phyloP scores from a whole-genome alignment of 1,140 invertebrate genomes.

The Daktulosphaira vitifoliae region DNA sequence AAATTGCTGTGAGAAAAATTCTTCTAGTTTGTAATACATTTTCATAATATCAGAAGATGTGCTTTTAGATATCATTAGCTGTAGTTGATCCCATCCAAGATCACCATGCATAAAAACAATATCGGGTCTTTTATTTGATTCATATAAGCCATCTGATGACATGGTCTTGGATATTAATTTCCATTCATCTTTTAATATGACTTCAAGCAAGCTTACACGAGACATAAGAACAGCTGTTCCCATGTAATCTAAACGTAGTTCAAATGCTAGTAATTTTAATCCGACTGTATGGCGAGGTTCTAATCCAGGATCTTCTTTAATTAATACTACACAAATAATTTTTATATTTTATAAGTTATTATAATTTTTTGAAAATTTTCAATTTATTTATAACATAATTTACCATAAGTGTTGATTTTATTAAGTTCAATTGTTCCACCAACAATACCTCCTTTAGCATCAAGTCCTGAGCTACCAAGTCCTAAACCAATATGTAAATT shows the following conservation, averaged over 20 bases:
- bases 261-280: constrained; percentile 73
- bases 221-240: constrained; percentile 87
- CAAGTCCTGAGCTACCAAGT: constrained; percentile 78
- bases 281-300: constrained; percentile 83
- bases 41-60: constrained; percentile 93
- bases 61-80: constrained; percentile 91
- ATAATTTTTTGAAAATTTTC: not conserved
- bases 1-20: constrained; percentile 94
- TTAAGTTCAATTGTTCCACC: constrained; percentile 87
- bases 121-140: constrained; percentile 61
- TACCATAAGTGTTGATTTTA: constrained; percentile 76
- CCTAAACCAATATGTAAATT: constrained; percentile 84
- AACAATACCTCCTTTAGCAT: constrained; percentile 92
- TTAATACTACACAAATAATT: constrained; percentile 54
- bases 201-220: constrained; percentile 70
- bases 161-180: constrained; percentile 45
- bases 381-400: constrained; percentile 42
- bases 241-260: constrained; percentile 91
- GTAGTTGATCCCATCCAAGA: constrained; percentile 87
- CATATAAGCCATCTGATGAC: constrained; percentile 46
- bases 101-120: constrained; percentile 89
- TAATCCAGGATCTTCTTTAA: constrained; percentile 77
- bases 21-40: constrained; percentile 92
- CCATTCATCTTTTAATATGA: constrained; percentile 77
- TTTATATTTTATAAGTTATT: not conserved